Conservation (phyloP, 2,888 invertebrate genomes). For the Hydriomena furcata region DNA sequence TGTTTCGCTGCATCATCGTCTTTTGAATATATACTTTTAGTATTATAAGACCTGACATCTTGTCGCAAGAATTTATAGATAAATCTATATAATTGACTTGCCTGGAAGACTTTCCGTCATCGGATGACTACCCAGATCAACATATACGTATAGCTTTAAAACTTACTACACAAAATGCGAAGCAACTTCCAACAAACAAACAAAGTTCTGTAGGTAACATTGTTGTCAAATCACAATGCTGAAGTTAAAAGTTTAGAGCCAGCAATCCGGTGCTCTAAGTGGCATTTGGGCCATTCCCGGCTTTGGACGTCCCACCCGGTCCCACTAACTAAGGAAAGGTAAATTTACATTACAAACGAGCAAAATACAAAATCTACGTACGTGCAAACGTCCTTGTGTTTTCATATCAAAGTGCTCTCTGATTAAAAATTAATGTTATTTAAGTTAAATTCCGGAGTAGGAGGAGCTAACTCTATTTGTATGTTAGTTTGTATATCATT, state of each 20-base stretch:
- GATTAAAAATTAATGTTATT: constrained; percentile 29
- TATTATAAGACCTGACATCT: too few species aligned
- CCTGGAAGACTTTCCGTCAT: too few species aligned
- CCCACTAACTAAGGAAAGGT: constrained; percentile 61
- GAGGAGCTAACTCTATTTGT: neutral
- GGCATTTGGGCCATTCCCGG: constrained; percentile 45
- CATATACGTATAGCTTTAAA: too few species aligned
- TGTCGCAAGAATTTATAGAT: too few species aligned
- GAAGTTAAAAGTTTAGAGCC: constrained; percentile 51
- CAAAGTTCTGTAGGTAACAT: constrained; percentile 8
- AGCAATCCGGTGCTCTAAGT: constrained; percentile 34
- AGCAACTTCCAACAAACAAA: constrained; percentile 4
- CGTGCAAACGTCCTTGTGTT: constrained; percentile 47
- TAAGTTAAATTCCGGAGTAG: constrained; percentile 1
- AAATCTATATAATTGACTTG: too few species aligned
- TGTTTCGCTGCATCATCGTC: too few species aligned
- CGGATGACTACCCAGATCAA: too few species aligned
- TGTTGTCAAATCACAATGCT: constrained; percentile 28
- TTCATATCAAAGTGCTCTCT: constrained; percentile 43
- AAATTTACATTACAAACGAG: constrained; percentile 71
- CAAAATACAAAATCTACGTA: constrained; percentile 56
- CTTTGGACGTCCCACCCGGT: constrained; percentile 46
- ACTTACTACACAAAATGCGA: too few species aligned
- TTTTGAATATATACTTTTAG: too few species aligned
- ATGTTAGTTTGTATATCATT: neutral